phyloP scores from a whole-genome alignment of 2,113 vertebrate genomes.

The Catharus minimus region DNA sequence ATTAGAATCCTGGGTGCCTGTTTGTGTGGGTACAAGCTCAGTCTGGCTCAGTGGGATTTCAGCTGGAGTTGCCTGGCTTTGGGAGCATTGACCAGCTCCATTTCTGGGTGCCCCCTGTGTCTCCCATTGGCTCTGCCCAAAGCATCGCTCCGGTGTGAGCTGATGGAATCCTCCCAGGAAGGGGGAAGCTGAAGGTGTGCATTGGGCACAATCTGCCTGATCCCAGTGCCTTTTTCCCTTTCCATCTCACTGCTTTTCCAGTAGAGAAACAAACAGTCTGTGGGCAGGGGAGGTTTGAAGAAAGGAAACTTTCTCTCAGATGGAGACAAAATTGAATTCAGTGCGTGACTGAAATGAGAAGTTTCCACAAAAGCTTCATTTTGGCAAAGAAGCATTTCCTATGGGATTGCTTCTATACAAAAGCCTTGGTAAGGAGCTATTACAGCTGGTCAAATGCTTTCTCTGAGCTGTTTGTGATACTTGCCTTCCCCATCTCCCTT shows the following conservation, averaged over 20 bases:
- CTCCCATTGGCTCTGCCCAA: not conserved
- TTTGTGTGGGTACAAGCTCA: not conserved
- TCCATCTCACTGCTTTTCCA: not conserved
- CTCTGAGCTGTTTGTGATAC: not conserved
- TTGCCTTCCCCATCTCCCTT: not conserved
- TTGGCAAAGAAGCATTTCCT: conserved; percentile 11
- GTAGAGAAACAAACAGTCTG: not conserved
- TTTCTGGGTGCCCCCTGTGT: fast-evolving
- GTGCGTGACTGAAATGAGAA: conserved; percentile 28
- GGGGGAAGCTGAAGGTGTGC: not conserved
- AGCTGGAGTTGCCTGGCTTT: not conserved
- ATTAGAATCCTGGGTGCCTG: not conserved
- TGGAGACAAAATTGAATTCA: conserved; percentile 31
- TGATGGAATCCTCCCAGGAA: not conserved
- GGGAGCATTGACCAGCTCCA: not conserved
- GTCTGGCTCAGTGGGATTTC: fast-evolving
- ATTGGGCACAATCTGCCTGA: not conserved
- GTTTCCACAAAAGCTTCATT: conserved; percentile 34
- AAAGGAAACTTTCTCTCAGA: conserved; percentile 4
- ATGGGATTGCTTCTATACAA: not conserved
- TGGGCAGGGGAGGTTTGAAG: not conserved
- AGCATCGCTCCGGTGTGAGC: not conserved
- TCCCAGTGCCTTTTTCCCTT: not conserved
- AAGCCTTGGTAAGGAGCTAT: not conserved
- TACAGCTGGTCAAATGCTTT: conserved; percentile 1